Base-by-base conservation (phyloP, 2,797 vertebrate species). In the Sternarchorhynchus goeldii region DNA sequence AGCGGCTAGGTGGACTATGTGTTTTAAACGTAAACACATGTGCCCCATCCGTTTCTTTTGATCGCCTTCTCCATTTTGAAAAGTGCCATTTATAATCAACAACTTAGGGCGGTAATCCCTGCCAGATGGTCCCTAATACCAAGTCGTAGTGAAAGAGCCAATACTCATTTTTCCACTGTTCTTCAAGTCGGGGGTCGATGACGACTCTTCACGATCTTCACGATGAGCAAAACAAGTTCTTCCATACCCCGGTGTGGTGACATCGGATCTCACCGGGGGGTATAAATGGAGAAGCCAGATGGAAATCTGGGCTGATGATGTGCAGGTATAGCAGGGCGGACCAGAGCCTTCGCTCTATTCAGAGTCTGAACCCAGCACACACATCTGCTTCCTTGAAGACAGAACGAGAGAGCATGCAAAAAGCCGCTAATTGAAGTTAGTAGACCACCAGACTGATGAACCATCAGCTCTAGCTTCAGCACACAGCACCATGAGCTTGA, bases 21-120 rank as follows among this genome's bases (percentile, higher is more conserved):
- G 69, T 80, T 77, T 87, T 89, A 90, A 88, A 89, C 82, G 85
- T 87, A 89, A 88, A 88, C 77, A 86, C 60, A 20, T 86, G 81
- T 82, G 64, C 71, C 32, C 69, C 72, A 25, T 58, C 60, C 18
- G 84, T 82, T 75, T 76, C 85, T 83, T 90, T 90, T 88, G 86
- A 92, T 88, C 81, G 32, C 53, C 12, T 57, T 80, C 77, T 83
- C 83, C 73, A 85, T 88, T 78, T 85, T 84, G 67, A 89, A 77
- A 79, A 87, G 81, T 60, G 53, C 73, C 85, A 83, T 78, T 89
- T 81, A 80, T 77, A 81, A 89, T 88, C 83, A 85, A 84, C 87
- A 88, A 86, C 83, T 85, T 45, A 72, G 74, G 82, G 79, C 59
- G 77, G 69, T 86, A 84, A 88, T 89, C 72, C 86, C 63, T 77